Conservation (phyloP, 2,888 invertebrate genomes). For the Panzeria rudis region DNA sequence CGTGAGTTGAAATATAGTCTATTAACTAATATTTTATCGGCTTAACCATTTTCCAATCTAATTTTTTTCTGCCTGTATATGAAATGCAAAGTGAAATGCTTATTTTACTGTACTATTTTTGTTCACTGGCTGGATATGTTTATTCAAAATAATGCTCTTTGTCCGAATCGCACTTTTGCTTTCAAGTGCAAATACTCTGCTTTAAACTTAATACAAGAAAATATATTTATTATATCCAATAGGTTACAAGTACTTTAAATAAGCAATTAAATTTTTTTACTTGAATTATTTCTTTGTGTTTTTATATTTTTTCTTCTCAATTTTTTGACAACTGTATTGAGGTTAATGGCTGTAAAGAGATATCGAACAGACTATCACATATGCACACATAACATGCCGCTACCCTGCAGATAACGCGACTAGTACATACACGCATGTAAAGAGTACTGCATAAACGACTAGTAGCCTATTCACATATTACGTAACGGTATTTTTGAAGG, state of each 20-base stretch:
- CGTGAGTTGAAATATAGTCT: no score
- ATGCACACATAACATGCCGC: no score
- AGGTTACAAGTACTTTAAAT: neutral
- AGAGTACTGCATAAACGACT: no score
- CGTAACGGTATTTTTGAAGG: no score
- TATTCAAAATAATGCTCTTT: neutral
- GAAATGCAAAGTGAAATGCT: no score
- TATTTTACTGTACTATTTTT: no score
- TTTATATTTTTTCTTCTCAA: neutral
- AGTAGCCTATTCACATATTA: no score
- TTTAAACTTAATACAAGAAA: neutral
- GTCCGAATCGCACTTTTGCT: neutral
- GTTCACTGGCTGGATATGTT: neutral
- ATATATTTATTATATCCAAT: slow-evolving; percentile 2
- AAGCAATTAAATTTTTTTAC: neutral
- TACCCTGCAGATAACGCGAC: no score
- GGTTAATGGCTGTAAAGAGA: slow-evolving; percentile 62
- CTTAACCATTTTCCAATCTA: no score
- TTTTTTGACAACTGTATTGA: slow-evolving; percentile 54
- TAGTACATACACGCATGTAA: no score
- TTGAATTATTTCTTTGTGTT: neutral
- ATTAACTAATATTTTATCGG: no score
- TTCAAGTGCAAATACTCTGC: neutral
- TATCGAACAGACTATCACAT: slow-evolving; percentile 18
- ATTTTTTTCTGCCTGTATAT: no score